phyloP scores from a whole-genome alignment of 1,140 invertebrate species.

The Ceratoteleas bidentatus region DNA sequence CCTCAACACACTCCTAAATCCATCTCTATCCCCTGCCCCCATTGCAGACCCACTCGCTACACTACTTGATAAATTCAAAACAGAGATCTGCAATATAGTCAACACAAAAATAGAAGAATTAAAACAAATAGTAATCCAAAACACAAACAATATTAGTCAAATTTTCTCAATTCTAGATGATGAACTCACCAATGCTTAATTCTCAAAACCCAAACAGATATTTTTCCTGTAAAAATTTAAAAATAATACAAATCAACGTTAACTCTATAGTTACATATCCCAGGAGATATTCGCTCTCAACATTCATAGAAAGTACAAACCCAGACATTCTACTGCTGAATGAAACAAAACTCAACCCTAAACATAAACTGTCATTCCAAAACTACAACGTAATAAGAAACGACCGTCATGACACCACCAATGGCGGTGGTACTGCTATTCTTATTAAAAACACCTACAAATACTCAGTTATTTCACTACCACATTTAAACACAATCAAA shows the following conservation, averaged over 20 bases:
- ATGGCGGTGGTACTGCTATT: neutral
- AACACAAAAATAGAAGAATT: neutral
- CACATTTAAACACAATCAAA: neutral
- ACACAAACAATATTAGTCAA: neutral
- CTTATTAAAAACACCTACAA: neutral
- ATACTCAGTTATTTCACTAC: conserved; percentile 1
- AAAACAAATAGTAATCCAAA: neutral
- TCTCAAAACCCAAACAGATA: neutral
- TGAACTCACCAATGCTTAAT: neutral
- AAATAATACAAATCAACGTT: conserved; percentile 10
- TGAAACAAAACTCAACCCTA: neutral
- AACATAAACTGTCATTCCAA: neutral
- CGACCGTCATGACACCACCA: neutral
- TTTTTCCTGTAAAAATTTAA: neutral
- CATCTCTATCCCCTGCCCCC: too few species aligned
- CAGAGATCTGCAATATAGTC: neutral
- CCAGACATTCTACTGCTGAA: conserved; percentile 25
- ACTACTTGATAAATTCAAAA: neutral
- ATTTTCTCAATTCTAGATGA: neutral
- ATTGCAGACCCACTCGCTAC: too few species aligned
- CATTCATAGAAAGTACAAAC: conserved; percentile 20
- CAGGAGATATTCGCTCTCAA: conserved; percentile 4
- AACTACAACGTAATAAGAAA: neutral
- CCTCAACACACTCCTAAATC: too few species aligned
- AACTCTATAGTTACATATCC: conserved; percentile 38